Evolutionary conservation across 1,140 invertebrate species (phyloP).

Genomic region (Meloidogyne exigua): DNA sequence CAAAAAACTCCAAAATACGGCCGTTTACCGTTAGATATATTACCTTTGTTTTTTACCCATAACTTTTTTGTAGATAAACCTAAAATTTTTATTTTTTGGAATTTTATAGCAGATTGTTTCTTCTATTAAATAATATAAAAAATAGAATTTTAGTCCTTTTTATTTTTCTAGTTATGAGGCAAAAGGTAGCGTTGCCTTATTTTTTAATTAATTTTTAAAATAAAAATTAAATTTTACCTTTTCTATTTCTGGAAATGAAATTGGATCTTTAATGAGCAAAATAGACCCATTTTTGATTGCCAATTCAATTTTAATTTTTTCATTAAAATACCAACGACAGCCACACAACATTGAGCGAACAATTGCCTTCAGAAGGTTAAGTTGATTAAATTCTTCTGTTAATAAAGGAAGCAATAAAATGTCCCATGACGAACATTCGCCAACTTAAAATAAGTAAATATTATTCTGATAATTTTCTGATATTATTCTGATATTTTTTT

Average conservation of each 20-base stretch:
- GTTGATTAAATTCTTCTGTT: background rate
- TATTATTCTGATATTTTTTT: background rate
- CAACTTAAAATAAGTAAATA: conserved; percentile 5
- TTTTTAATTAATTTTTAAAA: too few species aligned
- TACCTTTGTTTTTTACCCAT: too few species aligned
- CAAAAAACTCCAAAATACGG: too few species aligned
- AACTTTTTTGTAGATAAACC: too few species aligned
- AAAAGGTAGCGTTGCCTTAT: too few species aligned
- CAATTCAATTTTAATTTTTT: conserved; percentile 11
- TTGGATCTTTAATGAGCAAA: conserved; percentile 9
- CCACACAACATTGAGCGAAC: conserved; percentile 15
- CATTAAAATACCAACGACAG: conserved; percentile 17
- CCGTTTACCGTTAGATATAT: too few species aligned
- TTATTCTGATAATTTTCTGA: background rate
- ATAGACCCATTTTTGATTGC: conserved; percentile 11
- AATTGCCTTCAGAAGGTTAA: conserved; percentile 9
- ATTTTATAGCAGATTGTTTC: too few species aligned
- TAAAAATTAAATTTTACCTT: too few species aligned
- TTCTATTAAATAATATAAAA: too few species aligned
- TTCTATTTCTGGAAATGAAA: conserved; percentile 6
- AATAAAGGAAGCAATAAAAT: conserved; percentile 16
- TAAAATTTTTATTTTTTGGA: too few species aligned
- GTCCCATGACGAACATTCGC: conserved; percentile 2
- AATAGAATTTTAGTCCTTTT: too few species aligned
- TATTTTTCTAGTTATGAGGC: too few species aligned